A percentile compares a stretch with the other conserved stretches of the same genome.
phyloP scores from a whole-genome alignment of 2,113 vertebrate genomes.

The Myiagra hebetior region DNA sequence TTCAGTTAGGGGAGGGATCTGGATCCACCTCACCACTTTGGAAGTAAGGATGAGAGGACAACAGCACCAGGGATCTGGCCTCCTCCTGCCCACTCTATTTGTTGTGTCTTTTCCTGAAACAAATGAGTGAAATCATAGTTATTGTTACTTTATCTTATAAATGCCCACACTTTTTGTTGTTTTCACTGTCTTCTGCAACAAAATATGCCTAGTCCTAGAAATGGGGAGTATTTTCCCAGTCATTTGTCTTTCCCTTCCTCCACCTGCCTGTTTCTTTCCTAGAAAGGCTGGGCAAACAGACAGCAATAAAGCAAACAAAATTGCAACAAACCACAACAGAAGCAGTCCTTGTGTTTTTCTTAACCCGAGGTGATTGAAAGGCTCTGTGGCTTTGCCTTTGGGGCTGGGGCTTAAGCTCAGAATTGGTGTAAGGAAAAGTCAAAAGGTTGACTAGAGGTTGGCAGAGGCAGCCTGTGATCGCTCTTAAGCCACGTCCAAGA shows the following conservation, averaged over 20 bases:
- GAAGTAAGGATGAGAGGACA: neutral
- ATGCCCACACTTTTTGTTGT: neutral
- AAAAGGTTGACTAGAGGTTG: neutral
- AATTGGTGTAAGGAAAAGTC: neutral
- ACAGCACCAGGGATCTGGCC: neutral
- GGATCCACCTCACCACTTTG: neutral
- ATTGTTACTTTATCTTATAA: neutral
- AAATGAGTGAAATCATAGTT: neutral
- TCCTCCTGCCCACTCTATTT: accelerated
- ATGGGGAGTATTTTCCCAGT: neutral
- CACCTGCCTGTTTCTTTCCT: neutral
- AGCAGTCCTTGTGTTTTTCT: neutral
- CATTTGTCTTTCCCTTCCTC: neutral
- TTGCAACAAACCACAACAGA: neutral
- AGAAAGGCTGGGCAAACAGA: neutral
- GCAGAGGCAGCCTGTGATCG: neutral
- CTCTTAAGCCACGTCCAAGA: neutral
- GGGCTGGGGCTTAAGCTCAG: neutral
- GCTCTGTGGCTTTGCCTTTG: neutral
- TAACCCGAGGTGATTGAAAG: neutral
- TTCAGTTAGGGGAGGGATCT: neutral
- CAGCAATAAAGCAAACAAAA: neutral
- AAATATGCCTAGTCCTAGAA: neutral
- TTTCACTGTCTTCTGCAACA: neutral
- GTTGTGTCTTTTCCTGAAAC: neutral